Evolutionary conservation across 2,113 vertebrate genomes (phyloP), one percentile per base, ranked within the genome.

Genomic region (Hippocampus barbouri): DNA sequence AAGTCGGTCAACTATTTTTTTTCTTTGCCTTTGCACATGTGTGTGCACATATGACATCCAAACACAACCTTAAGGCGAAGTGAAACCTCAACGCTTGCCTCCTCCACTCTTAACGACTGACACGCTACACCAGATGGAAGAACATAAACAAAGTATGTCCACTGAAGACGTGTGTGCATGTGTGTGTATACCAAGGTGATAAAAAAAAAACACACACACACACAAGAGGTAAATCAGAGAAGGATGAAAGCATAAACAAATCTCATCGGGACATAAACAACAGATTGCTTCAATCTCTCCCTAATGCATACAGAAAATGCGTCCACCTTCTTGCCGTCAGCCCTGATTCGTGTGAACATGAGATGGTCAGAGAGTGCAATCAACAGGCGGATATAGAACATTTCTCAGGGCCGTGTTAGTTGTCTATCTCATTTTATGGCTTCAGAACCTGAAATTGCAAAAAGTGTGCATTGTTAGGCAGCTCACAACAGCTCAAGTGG

Each of bases 401-500:
- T 66, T 73, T 66, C 23, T 72, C 62, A 56, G 66, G 67, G 21
- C 51, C 54, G 20, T 51, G 25, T 63, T 64, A 49, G 49, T 67
- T 41, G 64, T 54, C 56, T 2, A 23, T 68, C 54, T 77, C 69
- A 45, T 72, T 63, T 66, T 75, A 59, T 47, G 14, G 41, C 41
- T 64, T 51, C 5, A 43, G 74, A 69, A 40, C 61, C 49, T 23
- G 71, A 49, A 76, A 70, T 56, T 30, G 9, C 65, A 64, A 74
- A 38, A 49, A 49, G 56, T 53, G 57, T 72, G 30, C 43, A 41
- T 27, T 62, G 25, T 69, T 47, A 25, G 21, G 23, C 69, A 74
- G 69, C 72, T 67, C 40, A 75, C 64, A 64, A 71, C 70, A 78
- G 21, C 63, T 83, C 79, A 82, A 89, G 71, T 76, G 67, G 84